A percentile compares a stretch with the other conserved stretches of the same genome.
Evolutionary conservation across 2,888 invertebrate genomes (phyloP).

Genomic region (Cylindroiulus punctatus): DNA sequence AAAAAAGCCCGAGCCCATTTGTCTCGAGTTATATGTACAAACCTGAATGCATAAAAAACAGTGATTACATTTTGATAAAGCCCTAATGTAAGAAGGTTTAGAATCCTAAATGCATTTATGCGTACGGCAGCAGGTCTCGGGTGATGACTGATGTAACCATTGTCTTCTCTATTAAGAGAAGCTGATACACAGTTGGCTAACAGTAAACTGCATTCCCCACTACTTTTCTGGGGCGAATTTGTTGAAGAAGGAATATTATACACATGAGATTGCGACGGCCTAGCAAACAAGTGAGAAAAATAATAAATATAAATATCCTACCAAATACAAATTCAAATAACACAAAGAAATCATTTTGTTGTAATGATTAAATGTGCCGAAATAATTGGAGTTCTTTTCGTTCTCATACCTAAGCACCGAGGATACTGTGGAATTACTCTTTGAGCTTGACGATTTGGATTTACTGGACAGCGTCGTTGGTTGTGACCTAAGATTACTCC

Average conservation of each 20-base stretch:
- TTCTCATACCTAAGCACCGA: slow-evolving; percentile 11
- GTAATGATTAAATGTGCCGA: no score
- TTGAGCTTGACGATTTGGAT: slow-evolving; percentile 46
- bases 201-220: slow-evolving; percentile 19
- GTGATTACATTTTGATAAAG: not conserved
- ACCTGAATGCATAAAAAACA: slow-evolving; percentile 54
- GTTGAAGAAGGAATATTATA: slow-evolving; percentile 37
- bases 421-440: slow-evolving; percentile 21
- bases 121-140: slow-evolving; percentile 58
- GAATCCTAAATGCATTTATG: not conserved
- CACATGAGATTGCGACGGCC: not conserved
- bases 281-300: not conserved
- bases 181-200: slow-evolving; percentile 36
- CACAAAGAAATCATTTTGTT: no score
- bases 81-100: not conserved
- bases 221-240: slow-evolving; percentile 17
- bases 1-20: slow-evolving; percentile 58
- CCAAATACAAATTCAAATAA: no score
- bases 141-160: slow-evolving; percentile 57
- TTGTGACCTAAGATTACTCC: slow-evolving; percentile 27
- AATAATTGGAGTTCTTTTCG: no score
- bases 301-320: not conserved
- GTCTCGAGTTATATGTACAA: slow-evolving; percentile 57
- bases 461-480: slow-evolving; percentile 35
- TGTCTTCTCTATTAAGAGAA: slow-evolving; percentile 37